Conservation (phyloP, 2,888 invertebrate species). For the Sicus ferrugineus region DNA sequence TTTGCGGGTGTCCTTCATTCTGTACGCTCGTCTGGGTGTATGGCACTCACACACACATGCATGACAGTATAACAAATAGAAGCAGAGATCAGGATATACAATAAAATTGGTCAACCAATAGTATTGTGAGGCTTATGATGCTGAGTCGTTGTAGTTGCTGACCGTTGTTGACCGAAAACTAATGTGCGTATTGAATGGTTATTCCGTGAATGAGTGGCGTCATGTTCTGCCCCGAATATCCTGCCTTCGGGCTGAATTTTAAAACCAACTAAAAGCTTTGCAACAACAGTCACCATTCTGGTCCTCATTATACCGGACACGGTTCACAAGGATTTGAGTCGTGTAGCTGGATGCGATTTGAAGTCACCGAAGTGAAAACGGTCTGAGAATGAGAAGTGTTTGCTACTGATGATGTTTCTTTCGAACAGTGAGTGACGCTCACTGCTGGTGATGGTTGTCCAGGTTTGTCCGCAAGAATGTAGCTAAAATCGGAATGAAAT, state of each 20-base stretch:
- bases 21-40: background rate
- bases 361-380: constrained; percentile 24
- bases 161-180: background rate
- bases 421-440: background rate
- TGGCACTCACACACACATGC: background rate
- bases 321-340: background rate
- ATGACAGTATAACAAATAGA: background rate
- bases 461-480: no score
- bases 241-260: background rate
- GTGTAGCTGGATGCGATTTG: constrained; percentile 18
- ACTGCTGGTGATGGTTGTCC: no score
- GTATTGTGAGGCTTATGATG: background rate
- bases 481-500: no score
- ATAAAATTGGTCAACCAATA: no score
- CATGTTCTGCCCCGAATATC: background rate
- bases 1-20: background rate
- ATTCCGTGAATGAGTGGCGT: background rate
- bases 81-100: constrained; percentile 1
- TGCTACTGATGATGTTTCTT: background rate
- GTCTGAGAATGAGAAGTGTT: constrained; percentile 5
- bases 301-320: no score
- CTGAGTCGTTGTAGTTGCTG: background rate
- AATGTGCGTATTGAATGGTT: background rate
- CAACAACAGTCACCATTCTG: no score
- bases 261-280: constrained; percentile 10